Base-by-base conservation (phyloP, 2,888 invertebrate species). In the Alloplasta piceator region DNA sequence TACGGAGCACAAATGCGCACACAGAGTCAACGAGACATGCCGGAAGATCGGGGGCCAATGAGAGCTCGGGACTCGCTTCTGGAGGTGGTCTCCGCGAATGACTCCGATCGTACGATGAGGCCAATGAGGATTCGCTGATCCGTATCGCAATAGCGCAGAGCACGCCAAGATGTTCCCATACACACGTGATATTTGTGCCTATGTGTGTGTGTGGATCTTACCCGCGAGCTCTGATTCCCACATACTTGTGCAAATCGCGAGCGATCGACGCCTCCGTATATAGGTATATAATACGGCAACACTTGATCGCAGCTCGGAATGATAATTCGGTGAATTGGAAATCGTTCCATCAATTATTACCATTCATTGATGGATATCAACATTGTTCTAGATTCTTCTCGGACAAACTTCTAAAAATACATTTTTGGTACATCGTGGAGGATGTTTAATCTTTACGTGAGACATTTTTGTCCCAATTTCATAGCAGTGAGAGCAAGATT, bases 121-220 rank as follows among this genome's bases (percentile, higher is more conserved):
- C 85, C 85, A 85, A 85, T 83, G 82, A 84, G 82, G 82, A 84
- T 78, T 68, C 81, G 80, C 78, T 85, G 85, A 85, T 85, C 78
- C 83, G 83, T 83, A 85, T 85, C 85, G 74, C 75, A 39, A 39
- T 56, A 73, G 26, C 63, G 56, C 52, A 56, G 74, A 78, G 72
- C 63, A 63, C 66, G 64, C 68, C 66, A 60, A 75, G 74, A 68
- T 66, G 66, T 75, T 26, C 80, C 52, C 39, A 38, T 50, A 43
- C 1, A 43, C 10, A 43, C 10, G 26, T 26, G 26, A 43, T 43
- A 43, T 43, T 9, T 43, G 10, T 43, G 10, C n/a, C n/a, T 43
- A 4, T 43, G 4, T 43, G 10, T 43, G 4, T 43, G 10, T 43
- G 10, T 43, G 10, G 6, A 43, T 43, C 43, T 10, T 9, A 3